These are phyloP conservation scores for Cryptocephalus primarius DNA, from an alignment of 2,888 invertebrate species.

Conservation along the genomic window DNA sequence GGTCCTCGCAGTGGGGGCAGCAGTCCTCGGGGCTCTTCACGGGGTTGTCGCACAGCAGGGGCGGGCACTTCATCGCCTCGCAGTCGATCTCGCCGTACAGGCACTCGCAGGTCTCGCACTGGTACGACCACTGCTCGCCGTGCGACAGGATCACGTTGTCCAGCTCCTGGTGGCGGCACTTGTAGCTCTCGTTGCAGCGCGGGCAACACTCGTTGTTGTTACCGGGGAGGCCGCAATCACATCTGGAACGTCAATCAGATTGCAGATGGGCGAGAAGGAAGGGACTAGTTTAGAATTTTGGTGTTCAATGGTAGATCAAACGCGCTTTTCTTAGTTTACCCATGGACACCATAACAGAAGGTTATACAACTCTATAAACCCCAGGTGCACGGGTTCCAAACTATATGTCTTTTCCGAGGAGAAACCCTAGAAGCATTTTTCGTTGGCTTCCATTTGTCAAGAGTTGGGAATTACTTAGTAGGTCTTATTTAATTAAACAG, in stretches of 20 bases:
- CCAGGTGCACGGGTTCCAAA: no score
- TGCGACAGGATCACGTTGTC: slow-evolving; percentile 63
- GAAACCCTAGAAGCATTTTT: no score
- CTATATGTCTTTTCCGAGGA: no score
- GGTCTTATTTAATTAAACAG: no score
- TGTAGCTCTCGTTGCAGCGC: slow-evolving; percentile 63
- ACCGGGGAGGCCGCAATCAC: slow-evolving; percentile 28
- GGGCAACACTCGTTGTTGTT: slow-evolving; percentile 62
- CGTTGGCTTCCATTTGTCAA: no score
- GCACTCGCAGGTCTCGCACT: slow-evolving; percentile 88
- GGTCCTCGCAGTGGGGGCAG: slow-evolving; percentile 59
- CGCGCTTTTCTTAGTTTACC: no score
- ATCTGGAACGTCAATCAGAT: slow-evolving; percentile 5
- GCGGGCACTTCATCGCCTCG: slow-evolving; percentile 78
- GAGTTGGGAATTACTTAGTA: no score
- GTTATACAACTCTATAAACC: no score
- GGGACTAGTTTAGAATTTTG: no score
- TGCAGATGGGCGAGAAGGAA: no score
- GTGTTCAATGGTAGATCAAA: no score
- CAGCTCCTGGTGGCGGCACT: slow-evolving; percentile 64
- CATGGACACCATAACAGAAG: no score
- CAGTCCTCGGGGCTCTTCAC: slow-evolving; percentile 56
- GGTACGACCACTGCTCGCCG: slow-evolving; percentile 82
- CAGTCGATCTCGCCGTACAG: slow-evolving; percentile 77
- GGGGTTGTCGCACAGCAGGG: slow-evolving; percentile 51